phyloP scores from a whole-genome alignment of 2,113 vertebrate species.

The Anguilla japonica region DNA sequence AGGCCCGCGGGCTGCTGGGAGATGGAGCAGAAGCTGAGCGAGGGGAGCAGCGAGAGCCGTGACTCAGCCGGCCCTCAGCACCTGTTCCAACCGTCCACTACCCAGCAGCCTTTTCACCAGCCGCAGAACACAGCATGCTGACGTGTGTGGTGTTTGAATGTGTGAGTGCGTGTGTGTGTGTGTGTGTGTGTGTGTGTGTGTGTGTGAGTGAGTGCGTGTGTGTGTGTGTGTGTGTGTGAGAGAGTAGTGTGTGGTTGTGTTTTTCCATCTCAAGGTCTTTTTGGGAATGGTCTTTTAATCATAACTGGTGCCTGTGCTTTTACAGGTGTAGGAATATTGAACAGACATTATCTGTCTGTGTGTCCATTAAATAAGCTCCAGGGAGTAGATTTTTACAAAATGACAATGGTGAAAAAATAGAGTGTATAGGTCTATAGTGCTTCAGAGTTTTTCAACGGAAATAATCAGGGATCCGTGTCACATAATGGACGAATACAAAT shows the following conservation, averaged over 20 bases:
- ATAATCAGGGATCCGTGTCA: background rate
- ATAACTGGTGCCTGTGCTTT: background rate
- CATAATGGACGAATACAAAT: slow-evolving; percentile 5
- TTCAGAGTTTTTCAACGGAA: background rate
- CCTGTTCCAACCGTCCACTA: background rate
- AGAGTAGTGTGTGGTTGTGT: no score
- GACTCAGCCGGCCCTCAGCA: background rate
- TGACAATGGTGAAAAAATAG: background rate
- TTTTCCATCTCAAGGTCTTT: background rate
- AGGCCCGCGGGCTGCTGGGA: no score
- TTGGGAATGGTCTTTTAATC: background rate
- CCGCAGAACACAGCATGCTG: background rate
- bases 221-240: no score
- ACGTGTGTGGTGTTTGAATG: no score
- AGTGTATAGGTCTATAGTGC: background rate
- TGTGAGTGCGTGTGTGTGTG: no score
- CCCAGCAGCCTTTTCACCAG: background rate
- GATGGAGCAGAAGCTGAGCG: background rate
- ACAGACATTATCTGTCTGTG: background rate
- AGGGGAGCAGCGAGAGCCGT: background rate
- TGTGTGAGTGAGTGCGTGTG: no score
- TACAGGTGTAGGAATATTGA: background rate
- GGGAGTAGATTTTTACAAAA: background rate
- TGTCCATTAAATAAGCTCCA: background rate
- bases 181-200: no score